phyloP scores from a whole-genome alignment of 1,140 invertebrate genomes.

The Harpegnathos saltator region DNA sequence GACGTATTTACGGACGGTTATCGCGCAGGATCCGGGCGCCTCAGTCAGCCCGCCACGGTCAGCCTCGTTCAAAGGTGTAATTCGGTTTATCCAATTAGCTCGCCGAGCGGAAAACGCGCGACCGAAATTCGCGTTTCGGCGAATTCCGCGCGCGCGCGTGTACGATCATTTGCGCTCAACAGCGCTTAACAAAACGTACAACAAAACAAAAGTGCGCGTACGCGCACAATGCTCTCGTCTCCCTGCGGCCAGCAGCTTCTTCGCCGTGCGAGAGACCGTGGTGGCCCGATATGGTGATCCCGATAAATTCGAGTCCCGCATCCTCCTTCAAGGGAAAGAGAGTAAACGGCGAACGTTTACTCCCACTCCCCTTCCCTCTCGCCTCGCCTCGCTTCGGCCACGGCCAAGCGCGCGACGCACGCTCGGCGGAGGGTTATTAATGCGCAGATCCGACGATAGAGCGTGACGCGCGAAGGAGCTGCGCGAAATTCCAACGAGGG shows the following conservation, averaged over 20 bases:
- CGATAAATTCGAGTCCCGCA: neutral
- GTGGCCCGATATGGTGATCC: neutral
- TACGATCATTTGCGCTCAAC: too few species aligned
- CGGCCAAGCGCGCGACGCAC: too few species aligned
- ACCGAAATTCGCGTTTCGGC: too few species aligned
- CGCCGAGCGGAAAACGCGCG: neutral
- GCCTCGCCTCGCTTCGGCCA: too few species aligned
- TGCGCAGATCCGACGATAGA: neutral
- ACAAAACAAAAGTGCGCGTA: too few species aligned
- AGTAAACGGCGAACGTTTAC: slow-evolving; percentile 2
- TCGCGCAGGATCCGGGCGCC: slow-evolving; percentile 21
- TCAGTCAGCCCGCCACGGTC: neutral
- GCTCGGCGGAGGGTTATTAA: neutral
- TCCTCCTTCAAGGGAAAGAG: too few species aligned
- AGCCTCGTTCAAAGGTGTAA: slow-evolving; percentile 29
- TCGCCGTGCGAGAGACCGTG: too few species aligned
- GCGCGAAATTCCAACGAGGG: neutral
- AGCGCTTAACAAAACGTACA: too few species aligned
- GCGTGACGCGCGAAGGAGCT: neutral
- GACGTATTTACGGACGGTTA: slow-evolving; percentile 65
- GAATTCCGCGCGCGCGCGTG: too few species aligned
- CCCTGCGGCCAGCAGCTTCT: too few species aligned
- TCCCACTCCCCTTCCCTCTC: too few species aligned
- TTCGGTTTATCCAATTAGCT: slow-evolving; percentile 43
- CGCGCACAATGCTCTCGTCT: too few species aligned